A percentile compares a stretch with the other conserved stretches of the same genome.
phyloP scores from a whole-genome alignment of 2,888 invertebrate species.

The Drosophila pegasa region DNA sequence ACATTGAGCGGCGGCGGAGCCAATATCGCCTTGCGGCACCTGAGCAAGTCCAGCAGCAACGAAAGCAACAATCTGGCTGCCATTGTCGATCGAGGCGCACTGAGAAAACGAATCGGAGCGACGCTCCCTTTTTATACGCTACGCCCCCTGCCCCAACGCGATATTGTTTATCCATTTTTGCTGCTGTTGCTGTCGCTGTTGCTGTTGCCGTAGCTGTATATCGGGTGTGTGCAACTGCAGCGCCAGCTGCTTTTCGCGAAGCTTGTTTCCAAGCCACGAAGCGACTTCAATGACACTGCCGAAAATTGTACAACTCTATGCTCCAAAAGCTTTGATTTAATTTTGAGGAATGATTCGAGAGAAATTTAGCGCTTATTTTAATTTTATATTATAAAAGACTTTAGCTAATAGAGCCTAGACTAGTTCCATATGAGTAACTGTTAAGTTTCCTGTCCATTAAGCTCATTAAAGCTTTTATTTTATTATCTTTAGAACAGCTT shows the following conservation, averaged over 20 bases:
- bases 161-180: constrained; percentile 20
- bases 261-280: constrained; percentile 7
- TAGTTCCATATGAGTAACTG: no score
- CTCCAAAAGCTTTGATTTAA: no score
- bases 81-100: constrained; percentile 29
- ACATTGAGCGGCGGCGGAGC: background rate
- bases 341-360: no score
- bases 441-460: no score
- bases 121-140: constrained; percentile 18
- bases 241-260: constrained; percentile 37
- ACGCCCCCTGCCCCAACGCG: background rate
- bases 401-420: no score
- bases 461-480: no score
- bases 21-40: constrained; percentile 30
- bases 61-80: constrained; percentile 43
- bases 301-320: background rate
- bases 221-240: constrained; percentile 15
- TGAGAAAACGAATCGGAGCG: constrained; percentile 6
- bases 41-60: constrained; percentile 49
- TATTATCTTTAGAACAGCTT: no score
- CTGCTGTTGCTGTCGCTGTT: background rate
- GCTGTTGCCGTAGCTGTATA: background rate
- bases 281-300: constrained; percentile 1
- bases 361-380: no score
- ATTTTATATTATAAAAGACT: no score